phyloP scores from a whole-genome alignment of 2,113 vertebrate genomes.

The Grammomys dolichurus region DNA sequence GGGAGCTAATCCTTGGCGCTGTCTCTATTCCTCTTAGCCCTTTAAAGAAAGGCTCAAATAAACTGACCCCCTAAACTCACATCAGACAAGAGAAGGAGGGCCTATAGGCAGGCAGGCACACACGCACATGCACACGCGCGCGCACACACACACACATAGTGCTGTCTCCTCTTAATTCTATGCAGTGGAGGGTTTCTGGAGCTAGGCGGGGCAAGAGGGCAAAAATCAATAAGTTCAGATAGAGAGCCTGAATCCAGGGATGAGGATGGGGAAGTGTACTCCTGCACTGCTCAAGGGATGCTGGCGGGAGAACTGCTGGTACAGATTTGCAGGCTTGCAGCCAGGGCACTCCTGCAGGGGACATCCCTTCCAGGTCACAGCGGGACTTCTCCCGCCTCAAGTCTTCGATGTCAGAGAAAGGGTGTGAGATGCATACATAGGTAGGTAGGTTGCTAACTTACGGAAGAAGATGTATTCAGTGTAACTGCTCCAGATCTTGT shows the following conservation, averaged over 20 bases:
- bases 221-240: not conserved
- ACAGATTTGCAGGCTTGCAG: fast-evolving
- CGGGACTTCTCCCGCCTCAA: not conserved
- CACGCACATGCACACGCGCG: too few species aligned
- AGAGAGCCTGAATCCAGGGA: too few species aligned
- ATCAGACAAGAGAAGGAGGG: not conserved
- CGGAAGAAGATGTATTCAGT: slow-evolving; percentile 95
- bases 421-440: fast-evolving
- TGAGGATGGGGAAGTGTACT: fast-evolving
- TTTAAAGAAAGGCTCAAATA: not conserved
- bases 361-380: fast-evolving
- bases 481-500: slow-evolving; percentile 95
- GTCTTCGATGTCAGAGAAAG: fast-evolving
- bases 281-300: fast-evolving
- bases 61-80: not conserved
- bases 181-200: fast-evolving
- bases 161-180: not conserved
- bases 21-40: not conserved
- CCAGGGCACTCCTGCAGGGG: not conserved
- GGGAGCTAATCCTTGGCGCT: not conserved
- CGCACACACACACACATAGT: too few species aligned
- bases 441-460: slow-evolving; percentile 84
- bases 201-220: not conserved
- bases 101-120: too few species aligned
- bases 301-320: fast-evolving